phyloP scores from a whole-genome alignment of 53 echinoderm and acorn worm species.

The Apostichopus leukothele region DNA sequence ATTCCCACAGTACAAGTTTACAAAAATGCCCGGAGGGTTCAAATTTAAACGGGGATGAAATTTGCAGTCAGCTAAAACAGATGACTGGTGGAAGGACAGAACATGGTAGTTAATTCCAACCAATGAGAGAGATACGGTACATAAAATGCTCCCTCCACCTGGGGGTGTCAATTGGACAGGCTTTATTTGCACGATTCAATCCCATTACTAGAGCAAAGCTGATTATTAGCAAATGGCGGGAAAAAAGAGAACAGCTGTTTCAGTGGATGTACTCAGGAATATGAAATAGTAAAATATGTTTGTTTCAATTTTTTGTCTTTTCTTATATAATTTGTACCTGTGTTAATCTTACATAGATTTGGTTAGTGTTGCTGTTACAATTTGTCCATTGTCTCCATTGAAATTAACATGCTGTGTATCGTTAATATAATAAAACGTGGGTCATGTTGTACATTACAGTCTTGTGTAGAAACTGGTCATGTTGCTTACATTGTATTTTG shows the following conservation, averaged over 20 bases:
- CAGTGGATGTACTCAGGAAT: no score
- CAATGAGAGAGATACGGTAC: background rate
- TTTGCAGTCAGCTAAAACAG: background rate
- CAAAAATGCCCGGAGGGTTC: background rate
- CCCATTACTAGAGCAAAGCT: conserved; percentile 25
- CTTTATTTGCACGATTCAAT: conserved; percentile 12
- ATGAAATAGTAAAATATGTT: no score
- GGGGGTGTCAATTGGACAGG: conserved; percentile 1
- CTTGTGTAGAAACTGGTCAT: no score
- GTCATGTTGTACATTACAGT: no score
- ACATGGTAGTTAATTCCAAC: background rate
- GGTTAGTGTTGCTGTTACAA: no score
- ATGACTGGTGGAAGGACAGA: background rate
- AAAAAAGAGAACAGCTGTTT: background rate
- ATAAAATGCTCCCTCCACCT: background rate
- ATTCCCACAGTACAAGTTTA: background rate
- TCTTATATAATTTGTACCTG: no score
- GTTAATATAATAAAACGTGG: no score
- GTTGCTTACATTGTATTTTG: no score
- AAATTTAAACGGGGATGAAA: background rate
- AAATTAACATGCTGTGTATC: no score
- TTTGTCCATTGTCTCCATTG: no score
- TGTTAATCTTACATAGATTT: no score
- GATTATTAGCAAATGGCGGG: conserved; percentile 32
- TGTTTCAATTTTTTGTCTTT: no score